phyloP scores from a whole-genome alignment of 2,888 invertebrate genomes.

The Troides helena region DNA sequence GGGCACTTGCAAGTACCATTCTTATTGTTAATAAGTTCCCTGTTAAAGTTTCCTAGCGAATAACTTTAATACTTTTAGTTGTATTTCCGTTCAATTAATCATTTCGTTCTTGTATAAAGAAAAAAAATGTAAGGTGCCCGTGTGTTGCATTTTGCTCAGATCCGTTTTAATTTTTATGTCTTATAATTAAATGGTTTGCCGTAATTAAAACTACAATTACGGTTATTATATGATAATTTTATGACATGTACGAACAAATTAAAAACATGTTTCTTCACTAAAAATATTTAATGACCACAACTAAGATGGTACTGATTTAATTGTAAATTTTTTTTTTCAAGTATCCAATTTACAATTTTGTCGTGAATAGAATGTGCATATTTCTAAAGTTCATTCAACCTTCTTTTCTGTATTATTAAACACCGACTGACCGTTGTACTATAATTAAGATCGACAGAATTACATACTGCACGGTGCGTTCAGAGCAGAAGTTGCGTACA shows the following conservation, averaged over 20 bases:
- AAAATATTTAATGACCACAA: conserved; percentile 18
- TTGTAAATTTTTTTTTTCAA: conserved; percentile 12
- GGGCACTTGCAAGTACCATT: conserved; percentile 14
- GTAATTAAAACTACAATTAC: conserved; percentile 20
- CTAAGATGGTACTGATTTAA: conserved; percentile 14
- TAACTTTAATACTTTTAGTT: not conserved
- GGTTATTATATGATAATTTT: conserved; percentile 30
- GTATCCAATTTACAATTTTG: not conserved
- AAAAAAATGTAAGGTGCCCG: conserved; percentile 4
- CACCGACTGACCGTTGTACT: not conserved
- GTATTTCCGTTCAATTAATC: conserved; percentile 13
- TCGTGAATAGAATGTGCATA: not conserved
- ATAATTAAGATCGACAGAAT: conserved; percentile 1
- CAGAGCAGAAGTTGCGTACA: not conserved
- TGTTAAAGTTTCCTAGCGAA: conserved; percentile 13
- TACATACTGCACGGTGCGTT: not conserved
- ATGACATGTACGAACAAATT: conserved; percentile 25
- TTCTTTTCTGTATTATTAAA: not conserved
- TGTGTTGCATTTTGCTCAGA: conserved; percentile 15
- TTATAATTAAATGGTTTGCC: conserved; percentile 25
- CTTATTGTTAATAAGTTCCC: conserved; percentile 20
- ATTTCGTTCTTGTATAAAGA: conserved; percentile 13
- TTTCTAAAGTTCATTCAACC: conserved; percentile 6
- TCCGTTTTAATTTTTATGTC: conserved; percentile 22
- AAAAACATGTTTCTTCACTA: conserved; percentile 20